A percentile compares a stretch with the other conserved stretches of the same genome.
Conservation (phyloP, 2,888 invertebrate species). For the Lasioglossum zephyrum region DNA sequence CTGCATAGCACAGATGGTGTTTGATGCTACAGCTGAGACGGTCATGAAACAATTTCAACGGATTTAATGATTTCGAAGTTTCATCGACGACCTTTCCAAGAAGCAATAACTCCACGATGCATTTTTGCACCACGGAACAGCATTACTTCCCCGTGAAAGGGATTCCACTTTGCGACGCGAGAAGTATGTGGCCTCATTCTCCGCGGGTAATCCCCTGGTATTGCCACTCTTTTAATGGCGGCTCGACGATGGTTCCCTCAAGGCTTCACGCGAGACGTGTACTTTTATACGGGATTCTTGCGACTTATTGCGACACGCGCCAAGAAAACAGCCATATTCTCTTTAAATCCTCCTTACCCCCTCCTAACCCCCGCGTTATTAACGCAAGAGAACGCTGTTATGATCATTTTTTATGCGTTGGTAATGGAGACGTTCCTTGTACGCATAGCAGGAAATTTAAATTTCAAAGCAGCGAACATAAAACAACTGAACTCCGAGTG, state of each 20-base stretch:
- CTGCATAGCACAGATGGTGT: neutral
- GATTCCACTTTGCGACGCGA: neutral
- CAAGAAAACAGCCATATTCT: neutral
- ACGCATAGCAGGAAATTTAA: neutral
- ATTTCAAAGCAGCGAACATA: neutral
- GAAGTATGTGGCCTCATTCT: conserved; percentile 25
- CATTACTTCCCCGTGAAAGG: conserved; percentile 10
- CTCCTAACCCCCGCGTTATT: too few species aligned
- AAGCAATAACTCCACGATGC: conserved; percentile 18
- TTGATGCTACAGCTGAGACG: neutral
- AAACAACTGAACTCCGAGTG: neutral
- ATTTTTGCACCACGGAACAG: conserved; percentile 7
- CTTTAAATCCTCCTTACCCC: neutral
- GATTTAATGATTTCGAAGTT: neutral
- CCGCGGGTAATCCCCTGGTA: conserved; percentile 4
- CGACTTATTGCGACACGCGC: conserved; percentile 10
- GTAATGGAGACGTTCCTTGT: neutral
- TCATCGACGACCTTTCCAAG: neutral
- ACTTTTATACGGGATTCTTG: conserved; percentile 18
- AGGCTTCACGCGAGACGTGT: neutral
- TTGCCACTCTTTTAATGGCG: conserved; percentile 41
- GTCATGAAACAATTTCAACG: neutral
- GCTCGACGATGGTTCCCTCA: conserved; percentile 21
- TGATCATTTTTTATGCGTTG: neutral
- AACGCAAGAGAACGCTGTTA: neutral